Base-by-base conservation (phyloP, 2,113 vertebrate genomes). In the Rhagologus leucostigma region DNA sequence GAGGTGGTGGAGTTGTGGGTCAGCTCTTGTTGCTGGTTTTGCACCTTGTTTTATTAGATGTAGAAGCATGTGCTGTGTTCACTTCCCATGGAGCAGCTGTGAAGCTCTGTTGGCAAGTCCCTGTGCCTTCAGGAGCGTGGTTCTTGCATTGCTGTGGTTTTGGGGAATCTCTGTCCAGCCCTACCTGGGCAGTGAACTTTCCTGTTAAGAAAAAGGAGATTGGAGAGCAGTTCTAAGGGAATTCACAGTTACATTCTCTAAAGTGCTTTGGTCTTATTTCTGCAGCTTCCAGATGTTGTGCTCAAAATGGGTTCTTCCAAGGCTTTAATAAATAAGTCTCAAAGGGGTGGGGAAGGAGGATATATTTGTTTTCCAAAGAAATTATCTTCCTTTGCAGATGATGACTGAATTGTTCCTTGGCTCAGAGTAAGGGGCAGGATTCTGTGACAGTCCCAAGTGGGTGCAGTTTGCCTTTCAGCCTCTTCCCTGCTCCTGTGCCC, bases 21-120 rank as follows among this genome's bases (percentile, higher is more conserved):
- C 41, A 83, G 32, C 46, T 71, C 53, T 37, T 49, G 24, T 49
- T 87, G 27, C 32, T 75, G 2, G 29, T 29, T 68, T 57, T 85
- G 50, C 11, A 50, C 3, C 37, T 69, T 41, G 50, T 10, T 77
- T 33, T 15, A 33, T 59, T 20, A 22, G 32, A 19, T 85, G 18
- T 27, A 52, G 46, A 46, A n/a, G 7, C 1, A 0, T 1, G 19
- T 44, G 59, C 50, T 5, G 5, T 13, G 23, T 42, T 73, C 5
- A 1, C 29, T 79, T 63, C 44, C 46, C 52, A 3, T 1, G 13
- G 21, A 56, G 68, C 29, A 44, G 39, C 16, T 2, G 5, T 8
- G 11, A 3, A 22, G 57, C 24, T 59, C 55, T 78, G 6, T 6
- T 42, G 52, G 32, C 44, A 33, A 24, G 11, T n/a, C 50, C 32